A percentile compares a stretch with the other conserved stretches of the same genome.
Evolutionary conservation across 1,140 invertebrate genomes (phyloP).

Genomic region (Drosophila willistoni): DNA sequence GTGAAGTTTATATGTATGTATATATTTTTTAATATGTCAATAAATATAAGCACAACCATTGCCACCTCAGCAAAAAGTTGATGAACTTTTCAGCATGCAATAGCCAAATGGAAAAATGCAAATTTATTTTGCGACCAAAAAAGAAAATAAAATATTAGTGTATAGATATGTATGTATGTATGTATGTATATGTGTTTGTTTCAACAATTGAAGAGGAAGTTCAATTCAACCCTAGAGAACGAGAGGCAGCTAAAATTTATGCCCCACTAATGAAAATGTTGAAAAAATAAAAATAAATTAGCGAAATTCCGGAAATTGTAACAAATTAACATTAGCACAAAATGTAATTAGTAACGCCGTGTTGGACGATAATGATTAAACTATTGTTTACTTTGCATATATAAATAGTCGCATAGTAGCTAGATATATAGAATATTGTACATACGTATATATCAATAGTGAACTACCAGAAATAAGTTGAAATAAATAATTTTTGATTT

Average conservation of each 20-base stretch:
- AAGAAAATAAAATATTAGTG: neutral
- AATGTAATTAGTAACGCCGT: conserved; percentile 77
- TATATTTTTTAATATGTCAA: too few species aligned
- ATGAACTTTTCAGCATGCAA: conserved; percentile 8
- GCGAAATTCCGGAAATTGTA: conserved; percentile 81
- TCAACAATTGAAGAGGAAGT: conserved; percentile 66
- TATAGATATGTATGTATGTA: neutral
- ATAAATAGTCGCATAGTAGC: neutral
- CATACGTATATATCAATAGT: neutral
- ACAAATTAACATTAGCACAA: conserved; percentile 78
- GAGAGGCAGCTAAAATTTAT: conserved; percentile 61
- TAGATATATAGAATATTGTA: neutral
- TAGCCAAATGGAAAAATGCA: conserved; percentile 32
- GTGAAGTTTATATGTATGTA: too few species aligned
- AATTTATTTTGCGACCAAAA: conserved; percentile 15
- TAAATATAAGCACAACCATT: too few species aligned
- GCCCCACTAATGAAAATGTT: conserved; percentile 70
- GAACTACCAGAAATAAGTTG: neutral
- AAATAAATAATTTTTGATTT: conserved; percentile 1
- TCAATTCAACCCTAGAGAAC: conserved; percentile 38
- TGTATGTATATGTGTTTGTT: neutral
- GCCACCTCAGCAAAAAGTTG: neutral
- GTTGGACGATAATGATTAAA: conserved; percentile 40
- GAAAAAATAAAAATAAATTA: conserved; percentile 81
- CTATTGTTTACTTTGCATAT: conserved; percentile 28